Evolutionary conservation across 2,113 vertebrate species (phyloP).

Genomic region (Calyptommatus sinebrachiatus): DNA sequence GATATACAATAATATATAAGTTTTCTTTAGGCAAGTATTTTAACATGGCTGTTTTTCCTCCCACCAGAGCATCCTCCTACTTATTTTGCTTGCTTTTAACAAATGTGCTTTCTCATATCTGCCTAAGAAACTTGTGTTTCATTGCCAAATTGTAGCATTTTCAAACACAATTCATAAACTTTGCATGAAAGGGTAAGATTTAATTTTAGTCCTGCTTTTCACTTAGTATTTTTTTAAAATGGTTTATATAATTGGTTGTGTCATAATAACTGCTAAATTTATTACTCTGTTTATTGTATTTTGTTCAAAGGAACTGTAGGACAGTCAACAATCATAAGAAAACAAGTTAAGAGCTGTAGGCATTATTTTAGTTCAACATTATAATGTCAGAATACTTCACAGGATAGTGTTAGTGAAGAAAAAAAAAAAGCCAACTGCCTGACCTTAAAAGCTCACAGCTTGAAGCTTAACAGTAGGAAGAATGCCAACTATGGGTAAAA

Average conservation of each 20-base stretch:
- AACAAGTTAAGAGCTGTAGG: neutral
- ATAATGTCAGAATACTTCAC: neutral
- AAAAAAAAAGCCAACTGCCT: neutral
- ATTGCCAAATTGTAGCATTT: neutral
- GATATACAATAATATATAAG: neutral
- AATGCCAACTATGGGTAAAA: neutral
- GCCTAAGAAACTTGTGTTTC: neutral
- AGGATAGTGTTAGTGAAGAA: neutral
- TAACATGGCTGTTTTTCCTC: neutral
- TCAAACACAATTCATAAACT: neutral
- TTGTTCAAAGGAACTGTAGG: neutral
- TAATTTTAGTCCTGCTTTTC: neutral
- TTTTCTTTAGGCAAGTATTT: slow-evolving; percentile 3
- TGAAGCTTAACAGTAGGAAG: neutral
- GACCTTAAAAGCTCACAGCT: neutral
- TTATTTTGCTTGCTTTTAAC: neutral
- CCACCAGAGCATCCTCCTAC: neutral
- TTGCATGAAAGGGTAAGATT: neutral
- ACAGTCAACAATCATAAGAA: neutral
- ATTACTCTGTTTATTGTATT: neutral
- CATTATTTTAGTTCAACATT: neutral
- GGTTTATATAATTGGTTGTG: neutral
- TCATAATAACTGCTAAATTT: neutral
- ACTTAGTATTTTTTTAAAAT: neutral
- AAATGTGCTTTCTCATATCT: neutral